phyloP scores from a whole-genome alignment of 2,797 vertebrate species.

The Argentina silus region DNA sequence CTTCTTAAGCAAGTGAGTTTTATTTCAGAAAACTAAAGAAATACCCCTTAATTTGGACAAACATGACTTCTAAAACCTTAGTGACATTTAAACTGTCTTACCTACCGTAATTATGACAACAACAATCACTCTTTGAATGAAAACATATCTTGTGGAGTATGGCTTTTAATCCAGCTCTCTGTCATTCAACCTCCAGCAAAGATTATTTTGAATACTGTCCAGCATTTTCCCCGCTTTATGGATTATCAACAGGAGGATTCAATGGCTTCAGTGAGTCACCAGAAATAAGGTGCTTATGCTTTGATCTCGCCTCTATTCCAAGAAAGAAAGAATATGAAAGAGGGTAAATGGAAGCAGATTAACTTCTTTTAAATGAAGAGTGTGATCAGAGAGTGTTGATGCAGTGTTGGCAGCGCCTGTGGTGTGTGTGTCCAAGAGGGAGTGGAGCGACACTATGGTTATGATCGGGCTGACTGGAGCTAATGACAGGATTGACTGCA shows the following conservation, averaged over 20 bases:
- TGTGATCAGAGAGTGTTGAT: conserved; percentile 14
- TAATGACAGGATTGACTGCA: not conserved
- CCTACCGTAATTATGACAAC: too few relatives aligned
- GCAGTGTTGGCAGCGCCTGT: too few relatives aligned
- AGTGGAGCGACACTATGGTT: not conserved
- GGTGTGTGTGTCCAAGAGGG: not conserved
- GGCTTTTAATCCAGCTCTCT: not conserved
- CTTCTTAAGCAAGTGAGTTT: too few relatives aligned
- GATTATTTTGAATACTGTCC: conserved; percentile 25
- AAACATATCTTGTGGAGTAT: too few relatives aligned
- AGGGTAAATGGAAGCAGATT: conserved; percentile 17
- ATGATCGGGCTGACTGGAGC: not conserved
- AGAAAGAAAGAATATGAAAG: not conserved
- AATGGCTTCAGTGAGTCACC: conserved; percentile 11
- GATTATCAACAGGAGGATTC: conserved; percentile 3
- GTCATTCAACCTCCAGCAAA: conserved; percentile 8
- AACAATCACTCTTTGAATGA: too few relatives aligned
- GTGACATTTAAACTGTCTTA: too few relatives aligned
- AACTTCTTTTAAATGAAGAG: conserved; percentile 30
- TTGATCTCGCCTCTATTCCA: conserved; percentile 3
- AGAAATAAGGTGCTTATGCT: conserved; percentile 22
- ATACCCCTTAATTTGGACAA: too few relatives aligned
- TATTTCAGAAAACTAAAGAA: too few relatives aligned
- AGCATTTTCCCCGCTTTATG: conserved; percentile 2
- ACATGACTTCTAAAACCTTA: too few relatives aligned